These are phyloP conservation scores for Solenodon paradoxus DNA, from an alignment of 2,113 vertebrate species.

Conservation along the genomic window DNA sequence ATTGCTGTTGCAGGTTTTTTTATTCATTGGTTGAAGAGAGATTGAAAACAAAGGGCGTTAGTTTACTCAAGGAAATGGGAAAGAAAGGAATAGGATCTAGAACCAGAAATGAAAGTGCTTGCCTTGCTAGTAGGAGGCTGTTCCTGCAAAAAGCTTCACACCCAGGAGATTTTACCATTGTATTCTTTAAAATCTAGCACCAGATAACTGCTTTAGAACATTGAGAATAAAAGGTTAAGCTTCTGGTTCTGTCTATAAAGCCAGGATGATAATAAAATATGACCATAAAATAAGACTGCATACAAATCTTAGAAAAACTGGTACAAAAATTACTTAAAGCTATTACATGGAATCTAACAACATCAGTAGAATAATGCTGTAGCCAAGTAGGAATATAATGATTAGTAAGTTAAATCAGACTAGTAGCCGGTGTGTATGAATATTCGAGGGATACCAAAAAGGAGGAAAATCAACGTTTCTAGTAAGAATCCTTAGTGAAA, in stretches of 20 bases:
- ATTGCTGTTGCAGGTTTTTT: background rate
- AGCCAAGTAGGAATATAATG: background rate
- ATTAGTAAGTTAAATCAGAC: background rate
- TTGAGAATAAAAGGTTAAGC: background rate
- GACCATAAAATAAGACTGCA: background rate
- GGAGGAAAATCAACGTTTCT: background rate
- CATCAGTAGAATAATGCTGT: background rate
- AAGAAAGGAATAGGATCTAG: background rate
- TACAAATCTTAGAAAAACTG: background rate
- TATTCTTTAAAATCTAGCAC: background rate
- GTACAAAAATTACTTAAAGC: slow-evolving; percentile 18
- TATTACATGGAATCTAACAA: background rate
- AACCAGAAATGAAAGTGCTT: background rate
- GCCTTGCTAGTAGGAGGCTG: background rate
- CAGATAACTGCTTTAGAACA: background rate
- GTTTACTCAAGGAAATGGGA: background rate
- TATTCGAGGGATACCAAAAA: background rate
- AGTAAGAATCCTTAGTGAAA: slow-evolving; percentile 4
- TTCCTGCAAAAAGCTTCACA: background rate
- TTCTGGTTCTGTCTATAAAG: slow-evolving; percentile 11
- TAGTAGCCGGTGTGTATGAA: background rate
- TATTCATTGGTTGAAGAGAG: background rate
- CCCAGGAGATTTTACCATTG: background rate
- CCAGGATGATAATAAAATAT: background rate
- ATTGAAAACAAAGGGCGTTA: background rate